Conservation (phyloP, 37 sponge, comb jelly and placozoan genomes). For the Ephydatia muelleri region DNA sequence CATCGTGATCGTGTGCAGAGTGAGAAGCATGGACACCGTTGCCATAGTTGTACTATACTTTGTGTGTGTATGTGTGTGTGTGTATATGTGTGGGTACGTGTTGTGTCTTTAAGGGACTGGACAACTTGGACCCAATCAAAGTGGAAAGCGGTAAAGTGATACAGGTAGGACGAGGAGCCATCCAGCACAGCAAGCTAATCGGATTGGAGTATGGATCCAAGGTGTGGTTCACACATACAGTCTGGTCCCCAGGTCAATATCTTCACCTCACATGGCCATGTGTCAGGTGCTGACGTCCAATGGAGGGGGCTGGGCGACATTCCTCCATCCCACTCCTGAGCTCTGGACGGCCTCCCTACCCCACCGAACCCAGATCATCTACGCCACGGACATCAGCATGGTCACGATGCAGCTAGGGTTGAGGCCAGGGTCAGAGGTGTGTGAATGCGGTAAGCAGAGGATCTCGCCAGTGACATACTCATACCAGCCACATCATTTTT, state of each 20-base stretch:
- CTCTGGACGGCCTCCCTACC: constrained; percentile 95
- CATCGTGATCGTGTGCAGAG: constrained; percentile 77
- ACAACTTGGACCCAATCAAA: constrained; percentile 59
- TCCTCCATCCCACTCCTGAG: constrained; percentile 92
- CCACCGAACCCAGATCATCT: constrained; percentile 97
- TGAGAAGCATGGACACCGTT: constrained; percentile 10
- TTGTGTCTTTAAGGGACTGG: constrained; percentile 40
- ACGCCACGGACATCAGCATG: constrained; percentile 86
- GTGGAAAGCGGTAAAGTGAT: constrained; percentile 63
- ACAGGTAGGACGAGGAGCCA: constrained; percentile 77
- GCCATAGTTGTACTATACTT: not conserved
- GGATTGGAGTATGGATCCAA: constrained; percentile 89
- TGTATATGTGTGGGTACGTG: not conserved
- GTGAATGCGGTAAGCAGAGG: constrained; percentile 71
- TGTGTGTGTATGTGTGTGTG: not conserved
- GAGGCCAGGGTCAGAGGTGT: constrained; percentile 83
- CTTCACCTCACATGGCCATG: not conserved
- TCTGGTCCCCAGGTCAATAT: not conserved
- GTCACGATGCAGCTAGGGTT: constrained; percentile 81
- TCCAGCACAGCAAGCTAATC: constrained; percentile 81
- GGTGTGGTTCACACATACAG: constrained; percentile 22
- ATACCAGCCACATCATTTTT: not conserved
- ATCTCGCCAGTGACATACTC: not conserved
- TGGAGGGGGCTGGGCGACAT: constrained; percentile 67
- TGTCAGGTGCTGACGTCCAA: constrained; percentile 82